These are phyloP conservation scores for Sarcophaga carnaria DNA, from an alignment of 2,888 invertebrate genomes.

Conservation along the genomic window DNA sequence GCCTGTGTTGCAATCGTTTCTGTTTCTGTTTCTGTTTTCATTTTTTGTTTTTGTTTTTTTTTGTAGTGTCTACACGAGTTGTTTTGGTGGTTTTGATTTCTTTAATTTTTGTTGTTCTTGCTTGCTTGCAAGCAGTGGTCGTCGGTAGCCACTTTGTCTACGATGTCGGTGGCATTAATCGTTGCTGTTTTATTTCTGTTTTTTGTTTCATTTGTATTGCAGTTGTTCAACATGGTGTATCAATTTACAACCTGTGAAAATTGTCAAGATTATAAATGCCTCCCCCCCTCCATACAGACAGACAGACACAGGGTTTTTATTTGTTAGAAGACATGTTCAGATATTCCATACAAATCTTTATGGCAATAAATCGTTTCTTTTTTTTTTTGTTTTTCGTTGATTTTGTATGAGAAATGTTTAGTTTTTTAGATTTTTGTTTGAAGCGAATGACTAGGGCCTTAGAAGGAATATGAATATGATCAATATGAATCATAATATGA, in stretches of 20 bases:
- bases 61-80: constrained; percentile 36
- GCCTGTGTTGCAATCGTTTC: constrained; percentile 31
- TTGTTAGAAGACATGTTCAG: constrained; percentile 9
- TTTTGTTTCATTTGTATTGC: constrained; percentile 18
- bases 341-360: too few species aligned
- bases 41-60: constrained; percentile 41
- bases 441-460: too few species aligned
- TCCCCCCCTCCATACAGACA: too few species aligned
- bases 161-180: constrained; percentile 54
- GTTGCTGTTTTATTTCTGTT: constrained; percentile 8
- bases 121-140: constrained; percentile 7
- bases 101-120: neutral
- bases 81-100: constrained; percentile 17
- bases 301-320: constrained; percentile 24
- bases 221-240: constrained; percentile 56
- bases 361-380: too few species aligned
- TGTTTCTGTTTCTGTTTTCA: constrained; percentile 9
- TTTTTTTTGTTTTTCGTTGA: too few species aligned
- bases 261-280: constrained; percentile 36
- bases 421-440: too few species aligned
- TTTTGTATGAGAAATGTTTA: too few species aligned
- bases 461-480: too few species aligned
- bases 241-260: constrained; percentile 71
- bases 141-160: constrained; percentile 60
- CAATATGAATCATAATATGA: too few species aligned